phyloP scores from a whole-genome alignment of 2,113 vertebrate genomes.

The Phaethornis superciliosus region DNA sequence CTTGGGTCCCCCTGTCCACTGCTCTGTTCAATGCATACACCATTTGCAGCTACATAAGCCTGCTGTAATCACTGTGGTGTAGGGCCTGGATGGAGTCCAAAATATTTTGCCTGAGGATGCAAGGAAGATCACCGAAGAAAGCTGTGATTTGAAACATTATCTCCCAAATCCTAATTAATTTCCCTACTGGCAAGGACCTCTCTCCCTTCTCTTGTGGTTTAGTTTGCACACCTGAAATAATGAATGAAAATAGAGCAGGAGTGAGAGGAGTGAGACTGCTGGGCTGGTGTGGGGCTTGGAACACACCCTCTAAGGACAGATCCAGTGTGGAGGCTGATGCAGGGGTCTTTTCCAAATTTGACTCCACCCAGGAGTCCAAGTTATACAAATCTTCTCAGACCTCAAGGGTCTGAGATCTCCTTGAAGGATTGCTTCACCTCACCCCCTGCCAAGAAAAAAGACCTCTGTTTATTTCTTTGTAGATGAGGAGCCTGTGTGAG shows the following conservation, averaged over 20 bases:
- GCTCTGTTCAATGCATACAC: neutral
- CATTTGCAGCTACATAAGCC: neutral
- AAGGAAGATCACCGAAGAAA: conserved; percentile 32
- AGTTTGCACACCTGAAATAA: conserved; percentile 54
- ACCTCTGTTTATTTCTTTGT: neutral
- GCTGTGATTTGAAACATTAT: conserved; percentile 40
- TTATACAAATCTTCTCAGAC: neutral
- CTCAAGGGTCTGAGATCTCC: neutral
- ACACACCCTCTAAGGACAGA: neutral
- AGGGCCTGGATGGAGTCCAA: conserved; percentile 27
- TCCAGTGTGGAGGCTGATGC: neutral
- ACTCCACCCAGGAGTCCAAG: neutral
- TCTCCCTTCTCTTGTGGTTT: conserved; percentile 37
- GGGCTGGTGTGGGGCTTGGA: neutral
- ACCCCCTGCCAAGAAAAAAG: neutral
- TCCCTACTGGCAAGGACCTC: conserved; percentile 2
- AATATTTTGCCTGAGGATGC: neutral
- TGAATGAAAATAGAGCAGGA: conserved; percentile 31
- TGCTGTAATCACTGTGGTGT: neutral
- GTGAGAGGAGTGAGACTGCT: neutral
- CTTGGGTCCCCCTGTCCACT: neutral
- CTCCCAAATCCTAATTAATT: conserved; percentile 48
- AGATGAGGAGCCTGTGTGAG: neutral
- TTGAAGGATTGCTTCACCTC: neutral
- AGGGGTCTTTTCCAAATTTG: neutral